Evolutionary conservation across 2,797 vertebrate species (phyloP), one percentile per base, ranked within the genome.

Genomic region (Sebastes steindachneri): DNA sequence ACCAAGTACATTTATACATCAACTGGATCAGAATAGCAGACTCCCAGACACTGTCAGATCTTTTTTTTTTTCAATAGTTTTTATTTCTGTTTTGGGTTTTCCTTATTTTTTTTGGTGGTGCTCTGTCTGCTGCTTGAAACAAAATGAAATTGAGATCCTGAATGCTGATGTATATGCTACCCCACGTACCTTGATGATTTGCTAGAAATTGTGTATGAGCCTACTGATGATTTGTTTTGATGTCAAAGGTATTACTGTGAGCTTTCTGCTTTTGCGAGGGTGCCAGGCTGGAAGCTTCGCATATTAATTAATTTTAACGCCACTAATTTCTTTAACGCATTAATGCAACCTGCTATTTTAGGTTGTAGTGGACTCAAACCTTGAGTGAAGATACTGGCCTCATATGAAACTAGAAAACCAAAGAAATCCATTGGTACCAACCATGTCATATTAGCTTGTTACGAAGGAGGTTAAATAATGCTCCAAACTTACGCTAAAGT

Each of bases 121-220:
- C 3, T 3, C 48, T 66, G 23, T 25, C 59, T 84, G n/a, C 28
- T 5, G 25, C 53, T 37, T 37, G 33, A 9, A 58, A 53, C 6
- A 1, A 19, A 54, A 6, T 75, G 54, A 67, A 75, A 83, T 23
- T 65, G 14, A 68, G 15, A 55, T 60, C 31, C 45, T 29, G 51
- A 60, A 68, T 7, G n/a, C n/a, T 65, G 29, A 53, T 35, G 12
- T 33, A 10, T 37, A 58, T 14, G 6, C 23, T 9, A 29, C 15
- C 9, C 3, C 26, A 25, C 45, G 26, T 17, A 41, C 5, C 37
- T 54, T 66, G 31, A 15, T 58, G 55, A 31, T 63, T 35, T 75
- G 15, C 19, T 68, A 28, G 48, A n/a, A 5, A 7, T 31, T 53
- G 26, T 31, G 28, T 21, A 68, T 53, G 65, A 53, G 26, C 26